Evolutionary conservation across 1,140 invertebrate species (phyloP).

Genomic region (Condylostylus longicornis): DNA sequence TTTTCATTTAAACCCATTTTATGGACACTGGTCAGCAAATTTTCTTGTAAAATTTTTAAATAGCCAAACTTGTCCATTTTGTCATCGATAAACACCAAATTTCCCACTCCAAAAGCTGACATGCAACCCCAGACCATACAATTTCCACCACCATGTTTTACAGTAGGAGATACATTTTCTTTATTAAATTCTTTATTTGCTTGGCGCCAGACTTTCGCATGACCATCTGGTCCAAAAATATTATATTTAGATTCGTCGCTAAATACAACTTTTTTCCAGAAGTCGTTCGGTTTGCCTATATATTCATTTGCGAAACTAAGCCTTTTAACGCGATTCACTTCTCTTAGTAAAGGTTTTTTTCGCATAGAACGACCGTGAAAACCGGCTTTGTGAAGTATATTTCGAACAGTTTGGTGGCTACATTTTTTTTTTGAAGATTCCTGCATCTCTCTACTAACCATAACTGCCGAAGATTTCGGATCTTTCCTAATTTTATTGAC

Average conservation of each 20-base stretch:
- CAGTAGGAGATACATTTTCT: constrained; percentile 15
- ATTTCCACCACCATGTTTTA: constrained; percentile 24
- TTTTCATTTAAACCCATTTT: constrained; percentile 7
- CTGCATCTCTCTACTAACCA: background rate
- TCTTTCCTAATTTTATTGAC: constrained; percentile 1
- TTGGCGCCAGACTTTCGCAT: too few species aligned
- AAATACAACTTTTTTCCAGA: constrained; percentile 14
- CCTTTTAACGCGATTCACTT: constrained; percentile 4
- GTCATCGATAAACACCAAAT: constrained; percentile 11
- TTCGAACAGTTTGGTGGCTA: constrained; percentile 5
- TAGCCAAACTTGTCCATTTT: constrained; percentile 8
- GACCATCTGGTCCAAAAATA: too few species aligned
- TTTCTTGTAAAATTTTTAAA: constrained; percentile 11
- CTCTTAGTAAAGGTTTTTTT: constrained; percentile 2
- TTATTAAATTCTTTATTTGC: constrained; percentile 4
- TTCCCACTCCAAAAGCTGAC: constrained; percentile 10
- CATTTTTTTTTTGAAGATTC: constrained; percentile 1
- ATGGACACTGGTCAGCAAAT: constrained; percentile 9
- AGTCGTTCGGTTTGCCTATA: constrained; percentile 4
- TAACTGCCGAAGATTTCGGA: background rate
- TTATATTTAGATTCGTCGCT: constrained; percentile 18
- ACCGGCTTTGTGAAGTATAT: too few species aligned
- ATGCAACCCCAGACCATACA: constrained; percentile 26
- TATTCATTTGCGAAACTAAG: constrained; percentile 10
- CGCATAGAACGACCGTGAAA: constrained; percentile 3